A percentile compares a stretch with the other conserved stretches of the same genome.
These are phyloP conservation scores for Pao palembangensis DNA, from an alignment of 2,113 vertebrate genomes.

Conservation along the genomic window DNA sequence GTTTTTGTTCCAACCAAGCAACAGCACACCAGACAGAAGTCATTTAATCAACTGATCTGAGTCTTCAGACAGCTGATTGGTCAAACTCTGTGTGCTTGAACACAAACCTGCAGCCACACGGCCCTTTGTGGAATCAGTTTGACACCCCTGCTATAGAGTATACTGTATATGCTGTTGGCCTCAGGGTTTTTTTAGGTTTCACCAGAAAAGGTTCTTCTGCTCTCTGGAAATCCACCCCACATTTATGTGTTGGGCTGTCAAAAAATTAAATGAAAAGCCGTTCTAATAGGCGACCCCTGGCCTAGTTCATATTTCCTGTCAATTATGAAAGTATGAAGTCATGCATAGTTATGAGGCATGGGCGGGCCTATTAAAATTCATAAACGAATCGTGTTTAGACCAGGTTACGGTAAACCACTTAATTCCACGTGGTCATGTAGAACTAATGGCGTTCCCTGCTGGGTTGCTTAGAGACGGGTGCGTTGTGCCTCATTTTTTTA, in stretches of 20 bases:
- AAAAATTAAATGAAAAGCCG: constrained; percentile 99
- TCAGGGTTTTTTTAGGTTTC: constrained; percentile 63
- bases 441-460: constrained; percentile 60
- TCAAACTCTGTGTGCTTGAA: too few relatives aligned
- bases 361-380: constrained; percentile 93
- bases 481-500: constrained; percentile 6
- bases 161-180: constrained; percentile 58
- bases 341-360: constrained; percentile 98
- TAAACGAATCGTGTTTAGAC: constrained; percentile 93
- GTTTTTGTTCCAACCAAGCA: too few relatives aligned
- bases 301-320: constrained; percentile 99
- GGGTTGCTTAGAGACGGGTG: constrained; percentile 52
- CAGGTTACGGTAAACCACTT: constrained; percentile 68
- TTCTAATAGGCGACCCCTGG: constrained; percentile 98
- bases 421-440: constrained; percentile 73
- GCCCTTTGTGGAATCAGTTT: too few relatives aligned
- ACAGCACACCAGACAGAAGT: too few relatives aligned
- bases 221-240: constrained; percentile 80
- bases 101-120: too few relatives aligned
- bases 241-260: constrained; percentile 92
- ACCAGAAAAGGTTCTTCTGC: constrained; percentile 69
- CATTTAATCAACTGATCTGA: too few relatives aligned
- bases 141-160: background rate
- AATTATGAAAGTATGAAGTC: constrained; percentile 97
- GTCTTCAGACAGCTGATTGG: too few relatives aligned